phyloP scores from a whole-genome alignment of 2,113 vertebrate species.

The Xyliphius kryptos region DNA sequence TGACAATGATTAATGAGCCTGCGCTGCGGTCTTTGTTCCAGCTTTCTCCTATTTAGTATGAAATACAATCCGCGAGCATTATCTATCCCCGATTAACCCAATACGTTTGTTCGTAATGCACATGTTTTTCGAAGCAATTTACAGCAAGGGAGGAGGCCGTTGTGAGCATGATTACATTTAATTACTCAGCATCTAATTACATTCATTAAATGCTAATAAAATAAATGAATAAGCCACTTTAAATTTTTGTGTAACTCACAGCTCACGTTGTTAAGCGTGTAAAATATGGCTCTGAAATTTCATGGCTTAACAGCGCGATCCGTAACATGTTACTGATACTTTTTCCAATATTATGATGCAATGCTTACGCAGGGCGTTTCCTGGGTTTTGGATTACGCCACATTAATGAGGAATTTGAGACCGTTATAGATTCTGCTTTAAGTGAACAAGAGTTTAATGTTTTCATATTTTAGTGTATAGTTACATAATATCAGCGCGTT shows the following conservation, averaged over 20 bases:
- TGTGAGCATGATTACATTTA: slow-evolving; percentile 96
- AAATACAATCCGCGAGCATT: slow-evolving; percentile 99
- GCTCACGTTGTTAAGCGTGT: slow-evolving; percentile 81
- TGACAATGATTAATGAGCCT: slow-evolving; percentile 99
- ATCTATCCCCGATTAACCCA: slow-evolving; percentile 98
- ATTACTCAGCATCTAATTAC: slow-evolving; percentile 99
- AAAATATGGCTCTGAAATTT: slow-evolving; percentile 91
- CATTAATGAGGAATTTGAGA: too few species aligned
- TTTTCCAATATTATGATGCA: slow-evolving; percentile 55
- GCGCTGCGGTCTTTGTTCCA: slow-evolving; percentile 96
- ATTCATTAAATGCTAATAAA: slow-evolving; percentile 99
- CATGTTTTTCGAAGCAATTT: slow-evolving; percentile 94
- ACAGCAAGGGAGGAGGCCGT: slow-evolving; percentile 77
- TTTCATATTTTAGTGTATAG: too few species aligned
- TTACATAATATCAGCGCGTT: too few species aligned
- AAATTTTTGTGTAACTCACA: slow-evolving; percentile 79
- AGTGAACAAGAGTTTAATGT: too few species aligned
- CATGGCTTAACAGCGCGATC: slow-evolving; percentile 39
- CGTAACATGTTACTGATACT: slow-evolving; percentile 52
- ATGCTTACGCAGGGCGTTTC: slow-evolving; percentile 52
- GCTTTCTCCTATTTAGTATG: slow-evolving; percentile 92
- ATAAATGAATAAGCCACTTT: slow-evolving; percentile 92
- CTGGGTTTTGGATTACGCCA: too few species aligned
- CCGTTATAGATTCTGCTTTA: too few species aligned
- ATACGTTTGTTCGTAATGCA: slow-evolving; percentile 89